Evolutionary conservation across 2,888 invertebrate genomes (phyloP), one percentile per base, ranked within the genome.

Genomic region (Leptopilina myrica): DNA sequence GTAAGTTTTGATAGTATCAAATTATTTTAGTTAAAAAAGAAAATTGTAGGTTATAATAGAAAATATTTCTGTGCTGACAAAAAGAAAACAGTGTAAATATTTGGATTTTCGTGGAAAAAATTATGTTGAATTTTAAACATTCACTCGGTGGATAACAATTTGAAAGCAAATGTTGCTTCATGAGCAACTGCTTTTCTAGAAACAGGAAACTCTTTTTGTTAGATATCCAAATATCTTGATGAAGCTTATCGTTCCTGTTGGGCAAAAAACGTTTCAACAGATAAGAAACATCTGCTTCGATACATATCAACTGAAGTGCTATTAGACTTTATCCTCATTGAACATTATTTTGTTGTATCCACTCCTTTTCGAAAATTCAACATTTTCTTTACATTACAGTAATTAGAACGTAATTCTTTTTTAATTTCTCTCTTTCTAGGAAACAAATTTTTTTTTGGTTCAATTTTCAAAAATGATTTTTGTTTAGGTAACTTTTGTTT

Each of bases 141-240:
- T 43, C 43, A 43, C 43, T 43, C 8, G 1, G 33, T 33, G 43
- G 43, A 43, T 43, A 7, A 43, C 43, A 43, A 33, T 43, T 43
- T 43, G 43, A 43, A 43, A 43, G 33, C 43, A 8, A 43, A 8
- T 6, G 43, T 62, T 20, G 62, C 8, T 20, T 62, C 20, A 9
- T 62, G 15, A 20, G 62, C n/a, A 62, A 62, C 15, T 59, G 7
- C 15, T 59, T 59, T 59, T 59, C n/a, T 59, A 7, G 59, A 59
- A 59, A 59, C 59, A 59, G 59, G 59, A 59, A 59, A 59, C n/a
- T 59, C 59, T 59, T 59, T 59, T 59, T 59, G n/a, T n/a, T 59
- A 59, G n/a, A n/a, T 62, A 62, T 62, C 62, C 4, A 15, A 20
- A 62, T 4, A 62, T 62, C 62, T 62, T 62, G 62, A 59, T 59